Percentiles rank a stretch among this genome's conserved stretches.
These are phyloP conservation scores for Piprites chloris DNA, from an alignment of 2,113 vertebrate genomes.

Conservation along the genomic window DNA sequence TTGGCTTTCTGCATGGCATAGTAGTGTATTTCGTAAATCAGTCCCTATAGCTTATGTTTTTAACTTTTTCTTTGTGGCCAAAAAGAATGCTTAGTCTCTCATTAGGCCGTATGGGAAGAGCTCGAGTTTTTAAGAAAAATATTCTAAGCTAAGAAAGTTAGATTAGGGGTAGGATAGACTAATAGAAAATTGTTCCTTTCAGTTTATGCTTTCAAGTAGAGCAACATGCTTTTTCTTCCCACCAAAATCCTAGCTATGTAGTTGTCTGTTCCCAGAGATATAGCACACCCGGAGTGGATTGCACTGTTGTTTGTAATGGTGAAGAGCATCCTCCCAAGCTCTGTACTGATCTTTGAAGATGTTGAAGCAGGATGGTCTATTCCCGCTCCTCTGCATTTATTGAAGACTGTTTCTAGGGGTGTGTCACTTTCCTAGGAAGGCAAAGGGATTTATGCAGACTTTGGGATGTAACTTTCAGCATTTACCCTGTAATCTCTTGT, in stretches of 20 bases:
- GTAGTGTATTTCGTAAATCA: background rate
- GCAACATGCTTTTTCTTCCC: background rate
- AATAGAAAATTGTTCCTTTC: background rate
- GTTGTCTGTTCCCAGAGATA: background rate
- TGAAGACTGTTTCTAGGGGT: background rate
- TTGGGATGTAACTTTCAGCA: background rate
- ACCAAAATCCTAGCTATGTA: background rate
- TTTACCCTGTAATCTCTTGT: background rate
- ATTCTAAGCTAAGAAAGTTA: background rate
- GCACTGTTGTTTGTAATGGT: background rate
- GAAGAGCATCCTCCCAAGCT: background rate
- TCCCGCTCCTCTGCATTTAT: background rate
- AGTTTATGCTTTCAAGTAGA: background rate
- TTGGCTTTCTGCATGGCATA: background rate
- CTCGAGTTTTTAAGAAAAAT: background rate
- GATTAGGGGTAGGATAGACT: background rate
- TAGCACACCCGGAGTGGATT: background rate
- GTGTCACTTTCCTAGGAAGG: background rate
- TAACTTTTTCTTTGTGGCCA: background rate
- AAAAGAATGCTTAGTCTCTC: background rate
- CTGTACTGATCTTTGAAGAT: background rate
- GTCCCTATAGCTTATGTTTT: background rate
- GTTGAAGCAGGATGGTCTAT: background rate
- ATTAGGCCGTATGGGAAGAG: background rate
- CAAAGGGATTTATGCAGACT: background rate